phyloP scores from a whole-genome alignment of 2,888 invertebrate genomes.

The Drosophila melanosoma region DNA sequence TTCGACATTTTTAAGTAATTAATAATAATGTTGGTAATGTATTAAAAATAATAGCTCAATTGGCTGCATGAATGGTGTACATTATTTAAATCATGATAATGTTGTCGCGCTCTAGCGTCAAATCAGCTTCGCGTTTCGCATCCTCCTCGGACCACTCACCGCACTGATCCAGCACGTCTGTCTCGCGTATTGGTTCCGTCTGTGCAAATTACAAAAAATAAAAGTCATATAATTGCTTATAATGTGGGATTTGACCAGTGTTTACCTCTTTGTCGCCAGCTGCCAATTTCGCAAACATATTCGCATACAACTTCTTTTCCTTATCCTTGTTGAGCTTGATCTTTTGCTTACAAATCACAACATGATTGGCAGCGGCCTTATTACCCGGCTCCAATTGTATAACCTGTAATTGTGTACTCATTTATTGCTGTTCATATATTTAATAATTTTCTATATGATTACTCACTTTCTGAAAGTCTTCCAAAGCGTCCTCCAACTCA shows the following conservation, averaged over 20 bases:
- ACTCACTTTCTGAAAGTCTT: conserved; percentile 89
- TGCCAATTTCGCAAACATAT: conserved; percentile 98
- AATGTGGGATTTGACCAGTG: not conserved
- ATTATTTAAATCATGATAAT: conserved; percentile 81
- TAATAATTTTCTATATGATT: not conserved
- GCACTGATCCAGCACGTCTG: conserved; percentile 82
- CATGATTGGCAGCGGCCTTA: conserved; percentile 93
- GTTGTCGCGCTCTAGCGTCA: conserved; percentile 82
- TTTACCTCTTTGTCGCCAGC: conserved; percentile 90
- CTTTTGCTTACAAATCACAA: conserved; percentile 89
- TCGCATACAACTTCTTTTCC: conserved; percentile 95
- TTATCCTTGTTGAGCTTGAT: conserved; percentile 91
- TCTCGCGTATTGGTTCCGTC: conserved; percentile 73
- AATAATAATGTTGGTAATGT: conserved; percentile 40
- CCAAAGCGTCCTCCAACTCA: conserved; percentile 91
- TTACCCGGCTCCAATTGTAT: conserved; percentile 93
- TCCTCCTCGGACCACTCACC: conserved; percentile 84
- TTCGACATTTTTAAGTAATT: conserved; percentile 23
- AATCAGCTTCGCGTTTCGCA: conserved; percentile 82
- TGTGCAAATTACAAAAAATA: conserved; percentile 23
- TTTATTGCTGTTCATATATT: not conserved
- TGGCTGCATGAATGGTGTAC: not conserved
- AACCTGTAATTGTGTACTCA: conserved; percentile 84
- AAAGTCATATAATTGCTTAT: not conserved
- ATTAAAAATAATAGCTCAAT: conserved; percentile 25